phyloP scores from a whole-genome alignment of 2,113 vertebrate species.

The Aphelocoma coerulescens region DNA sequence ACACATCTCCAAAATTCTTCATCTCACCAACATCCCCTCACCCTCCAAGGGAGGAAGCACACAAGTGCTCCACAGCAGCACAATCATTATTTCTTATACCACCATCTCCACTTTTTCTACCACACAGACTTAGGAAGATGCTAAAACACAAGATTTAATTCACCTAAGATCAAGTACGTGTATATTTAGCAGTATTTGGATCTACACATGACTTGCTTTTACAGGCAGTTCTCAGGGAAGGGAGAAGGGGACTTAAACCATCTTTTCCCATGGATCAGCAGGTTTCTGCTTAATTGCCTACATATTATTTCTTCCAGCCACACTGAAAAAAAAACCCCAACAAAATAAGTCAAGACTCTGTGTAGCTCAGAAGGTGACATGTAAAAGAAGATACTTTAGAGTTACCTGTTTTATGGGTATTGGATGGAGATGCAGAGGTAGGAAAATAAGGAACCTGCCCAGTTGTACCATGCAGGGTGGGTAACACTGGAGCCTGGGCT shows the following conservation, averaged over 20 bases:
- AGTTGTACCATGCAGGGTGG: slow-evolving; percentile 59
- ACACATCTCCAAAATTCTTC: neutral
- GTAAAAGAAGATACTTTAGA: neutral
- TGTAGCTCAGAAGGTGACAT: neutral
- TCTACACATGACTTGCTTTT: neutral
- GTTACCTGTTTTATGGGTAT: slow-evolving; percentile 72
- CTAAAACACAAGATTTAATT: neutral
- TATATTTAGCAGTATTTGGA: neutral
- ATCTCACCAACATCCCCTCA: neutral
- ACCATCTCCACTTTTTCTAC: neutral
- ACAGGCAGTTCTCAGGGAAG: neutral
- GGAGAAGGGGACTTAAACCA: neutral
- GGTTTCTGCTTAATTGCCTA: neutral
- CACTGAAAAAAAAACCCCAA: neutral
- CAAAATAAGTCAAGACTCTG: neutral
- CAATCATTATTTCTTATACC: neutral
- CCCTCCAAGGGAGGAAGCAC: neutral
- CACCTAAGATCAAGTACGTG: neutral
- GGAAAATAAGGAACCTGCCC: slow-evolving; percentile 69
- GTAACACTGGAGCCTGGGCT: slow-evolving; percentile 74
- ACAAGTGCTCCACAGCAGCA: neutral
- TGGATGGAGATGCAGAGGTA: slow-evolving; percentile 69
- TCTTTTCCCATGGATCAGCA: neutral
- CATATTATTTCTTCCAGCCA: neutral
- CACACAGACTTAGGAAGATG: neutral